A percentile compares a stretch with the other conserved stretches of the same genome.
Conservation (phyloP, 2,797 vertebrate genomes). For the Cyclura pinguis region DNA sequence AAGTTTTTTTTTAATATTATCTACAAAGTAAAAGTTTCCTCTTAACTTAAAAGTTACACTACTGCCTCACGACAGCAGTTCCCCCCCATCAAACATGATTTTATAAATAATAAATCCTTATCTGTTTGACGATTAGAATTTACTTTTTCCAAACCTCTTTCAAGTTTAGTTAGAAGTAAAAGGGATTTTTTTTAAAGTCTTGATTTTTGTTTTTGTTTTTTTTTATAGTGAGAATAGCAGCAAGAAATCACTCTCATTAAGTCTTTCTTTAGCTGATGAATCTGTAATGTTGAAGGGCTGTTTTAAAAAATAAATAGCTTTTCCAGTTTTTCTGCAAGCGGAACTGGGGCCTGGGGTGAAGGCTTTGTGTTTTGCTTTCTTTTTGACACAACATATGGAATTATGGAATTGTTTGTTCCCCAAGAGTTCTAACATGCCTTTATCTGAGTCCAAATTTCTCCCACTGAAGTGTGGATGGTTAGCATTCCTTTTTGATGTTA, state of each 20-base stretch:
- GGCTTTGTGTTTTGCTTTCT: constrained; percentile 55
- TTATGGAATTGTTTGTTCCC: constrained; percentile 85
- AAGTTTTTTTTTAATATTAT: constrained; percentile 99
- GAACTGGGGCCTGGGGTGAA: constrained; percentile 81
- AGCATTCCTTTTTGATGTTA: constrained; percentile 94
- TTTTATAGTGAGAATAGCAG: constrained; percentile 91
- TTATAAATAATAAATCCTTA: constrained; percentile 96
- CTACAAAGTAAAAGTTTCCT: constrained; percentile 99
- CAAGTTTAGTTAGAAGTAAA: constrained; percentile 94
- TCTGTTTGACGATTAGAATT: constrained; percentile 91
- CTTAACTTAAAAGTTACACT: constrained; percentile 99
- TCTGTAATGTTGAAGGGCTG: constrained; percentile 93
- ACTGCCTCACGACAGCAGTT: constrained; percentile 91
- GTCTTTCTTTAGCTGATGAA: constrained; percentile 95
- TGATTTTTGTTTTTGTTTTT: constrained; percentile 78
- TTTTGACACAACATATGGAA: constrained; percentile 79
- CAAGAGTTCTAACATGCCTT: constrained; percentile 87
- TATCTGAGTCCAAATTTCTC: constrained; percentile 83
- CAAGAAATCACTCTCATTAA: constrained; percentile 96
- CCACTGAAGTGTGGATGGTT: constrained; percentile 92
- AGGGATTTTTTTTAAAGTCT: constrained; percentile 86
- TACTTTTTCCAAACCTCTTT: constrained; percentile 84
- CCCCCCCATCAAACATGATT: constrained; percentile 88
- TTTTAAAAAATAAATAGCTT: constrained; percentile 92
- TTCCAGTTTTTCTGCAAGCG: constrained; percentile 94